Evolutionary conservation across 1,140 invertebrate species (phyloP), one percentile per base, ranked within the genome.

Genomic region (Sinonovacula constricta): DNA sequence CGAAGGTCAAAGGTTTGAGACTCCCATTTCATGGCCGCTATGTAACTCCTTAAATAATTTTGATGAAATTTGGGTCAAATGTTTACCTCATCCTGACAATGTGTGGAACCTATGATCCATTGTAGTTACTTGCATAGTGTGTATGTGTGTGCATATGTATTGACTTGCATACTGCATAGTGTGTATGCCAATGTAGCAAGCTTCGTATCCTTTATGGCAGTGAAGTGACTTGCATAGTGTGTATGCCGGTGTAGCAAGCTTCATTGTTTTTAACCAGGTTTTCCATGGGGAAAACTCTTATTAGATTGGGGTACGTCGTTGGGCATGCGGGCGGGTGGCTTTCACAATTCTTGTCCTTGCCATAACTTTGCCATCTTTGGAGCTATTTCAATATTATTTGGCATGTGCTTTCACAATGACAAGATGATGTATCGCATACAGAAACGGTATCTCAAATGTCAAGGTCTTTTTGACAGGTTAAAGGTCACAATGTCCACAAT

Each of bases 51-150:
- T 62, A n/a, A n/a, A n/a, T n/a, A n/a, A n/a, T n/a, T 15, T 22
- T 62, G 59, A 62, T 62, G 59, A 26, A 62, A 62, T 26, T 62
- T 62, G 59, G 59, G 59, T 62, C 26, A 26, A 62, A 62, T 62
- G 60, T 63, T 31, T 31, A 63, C 34, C 10, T 63, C 1, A 33
- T 34, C 34, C 30, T 34, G 34, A 31, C 60, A 33, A 18, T 34
- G 10, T 63, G 34, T 33, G 34, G 15, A 67, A 67, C 34, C 39
- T 67, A 67, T 67, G 39, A 45, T 10, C 39, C 36, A 67, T 39
- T 67, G 63, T 67, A 67, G 63, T 67, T 15, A 45, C 34, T 59
- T 59, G 57, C 57, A 15, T 59, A 59, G 57, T 59, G 57, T 59
- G 26, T 62, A 31, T 62, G 59, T 62, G 34, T 67, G 36, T 67